A percentile compares a stretch with the other conserved stretches of the same genome.
These are phyloP conservation scores for Neogobius melanostomus DNA, from an alignment of 2,113 vertebrate genomes.

Conservation along the genomic window DNA sequence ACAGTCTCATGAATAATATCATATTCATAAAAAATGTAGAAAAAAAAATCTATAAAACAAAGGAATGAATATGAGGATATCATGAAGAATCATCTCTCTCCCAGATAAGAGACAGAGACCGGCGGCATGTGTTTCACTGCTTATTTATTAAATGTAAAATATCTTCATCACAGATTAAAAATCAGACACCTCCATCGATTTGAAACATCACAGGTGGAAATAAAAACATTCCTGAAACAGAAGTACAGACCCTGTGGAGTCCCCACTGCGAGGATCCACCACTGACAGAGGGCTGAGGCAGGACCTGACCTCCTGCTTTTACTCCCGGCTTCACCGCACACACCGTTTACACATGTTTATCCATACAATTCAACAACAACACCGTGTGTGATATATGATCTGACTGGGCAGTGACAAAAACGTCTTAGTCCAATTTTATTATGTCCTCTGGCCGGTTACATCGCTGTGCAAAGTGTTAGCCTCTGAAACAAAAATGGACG, in stretches of 20 bases:
- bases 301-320: constrained; percentile 46
- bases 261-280: constrained; percentile 61
- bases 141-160: constrained; percentile 90
- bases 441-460: constrained; percentile 2
- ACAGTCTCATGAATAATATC: too few species aligned
- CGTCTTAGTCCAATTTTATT: neutral
- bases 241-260: constrained; percentile 72
- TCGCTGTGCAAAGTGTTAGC: constrained; percentile 25
- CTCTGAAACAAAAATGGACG: too few species aligned
- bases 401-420: constrained; percentile 21
- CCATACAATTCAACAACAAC: neutral
- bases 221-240: constrained; percentile 76
- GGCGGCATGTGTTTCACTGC: constrained; percentile 70
- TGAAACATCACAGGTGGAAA: constrained; percentile 78
- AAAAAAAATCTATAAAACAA: too few species aligned
- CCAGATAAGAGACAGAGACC: constrained; percentile 7
- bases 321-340: constrained; percentile 7
- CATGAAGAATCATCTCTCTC: too few species aligned
- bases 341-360: neutral
- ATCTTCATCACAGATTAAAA: constrained; percentile 87
- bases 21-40: too few species aligned
- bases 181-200: constrained; percentile 83
- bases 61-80: too few species aligned
- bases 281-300: constrained; percentile 79
- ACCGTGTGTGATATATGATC: neutral